Conservation (phyloP, 2,113 vertebrate species). For the Phrynosoma blainvillii region DNA sequence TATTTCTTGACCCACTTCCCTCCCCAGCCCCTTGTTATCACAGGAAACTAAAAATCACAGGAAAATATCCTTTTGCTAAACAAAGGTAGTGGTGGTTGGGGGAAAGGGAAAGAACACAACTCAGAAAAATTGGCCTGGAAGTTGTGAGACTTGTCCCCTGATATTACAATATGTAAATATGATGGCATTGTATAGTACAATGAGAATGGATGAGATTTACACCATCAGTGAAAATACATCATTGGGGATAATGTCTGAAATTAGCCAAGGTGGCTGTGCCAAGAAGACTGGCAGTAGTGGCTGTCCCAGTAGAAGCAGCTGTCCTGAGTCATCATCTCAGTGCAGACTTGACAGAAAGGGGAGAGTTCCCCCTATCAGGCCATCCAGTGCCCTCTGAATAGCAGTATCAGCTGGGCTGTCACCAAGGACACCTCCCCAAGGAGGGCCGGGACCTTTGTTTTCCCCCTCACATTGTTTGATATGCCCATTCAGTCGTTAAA, state of each 20-base stretch:
- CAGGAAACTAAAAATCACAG: fast-evolving
- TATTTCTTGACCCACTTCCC: not conserved
- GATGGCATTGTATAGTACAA: not conserved
- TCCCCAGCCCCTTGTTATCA: fast-evolving
- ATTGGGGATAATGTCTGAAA: slow-evolving; percentile 20
- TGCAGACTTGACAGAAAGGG: slow-evolving; percentile 22
- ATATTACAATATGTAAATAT: not conserved
- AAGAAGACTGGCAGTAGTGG: slow-evolving; percentile 14
- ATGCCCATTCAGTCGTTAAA: slow-evolving; percentile 54
- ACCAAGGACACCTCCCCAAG: slow-evolving; percentile 52
- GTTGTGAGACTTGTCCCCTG: not conserved
- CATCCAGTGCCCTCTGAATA: slow-evolving; percentile 34
- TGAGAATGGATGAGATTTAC: slow-evolving; percentile 22
- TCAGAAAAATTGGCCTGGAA: not conserved
- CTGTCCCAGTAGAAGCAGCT: slow-evolving; percentile 31
- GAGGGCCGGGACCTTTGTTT: slow-evolving; percentile 59
- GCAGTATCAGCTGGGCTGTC: slow-evolving; percentile 49
- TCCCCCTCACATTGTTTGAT: slow-evolving; percentile 43
- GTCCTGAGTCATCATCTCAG: slow-evolving; percentile 33
- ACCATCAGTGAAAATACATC: not conserved
- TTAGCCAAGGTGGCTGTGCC: slow-evolving; percentile 34
- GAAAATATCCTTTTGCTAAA: not conserved
- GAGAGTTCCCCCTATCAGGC: slow-evolving; percentile 20
- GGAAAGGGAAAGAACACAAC: not conserved
- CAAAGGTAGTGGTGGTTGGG: not conserved